These are phyloP conservation scores for Ganaspis sp. DNA, from an alignment of 1,140 invertebrate genomes.

Conservation along the genomic window DNA sequence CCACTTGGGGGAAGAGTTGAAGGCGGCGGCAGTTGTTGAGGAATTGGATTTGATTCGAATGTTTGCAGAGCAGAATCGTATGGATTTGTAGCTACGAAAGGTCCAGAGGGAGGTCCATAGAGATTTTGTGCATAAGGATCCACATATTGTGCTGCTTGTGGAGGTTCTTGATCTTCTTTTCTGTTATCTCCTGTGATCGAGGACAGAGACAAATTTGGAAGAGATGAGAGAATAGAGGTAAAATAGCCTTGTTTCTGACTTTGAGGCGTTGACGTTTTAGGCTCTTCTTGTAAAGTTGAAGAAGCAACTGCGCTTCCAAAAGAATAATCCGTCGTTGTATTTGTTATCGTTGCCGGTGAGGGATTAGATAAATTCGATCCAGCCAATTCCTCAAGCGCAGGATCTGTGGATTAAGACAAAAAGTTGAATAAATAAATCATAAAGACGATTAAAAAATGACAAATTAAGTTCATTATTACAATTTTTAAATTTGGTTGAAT, in stretches of 20 bases:
- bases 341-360: neutral
- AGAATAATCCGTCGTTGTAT: slow-evolving; percentile 8
- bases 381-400: neutral
- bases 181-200: slow-evolving; percentile 55
- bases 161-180: slow-evolving; percentile 33
- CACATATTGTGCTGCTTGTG: slow-evolving; percentile 40
- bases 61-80: slow-evolving; percentile 16
- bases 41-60: slow-evolving; percentile 23
- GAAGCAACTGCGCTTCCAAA: neutral
- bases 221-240: slow-evolving; percentile 69
- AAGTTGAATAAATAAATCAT: too few relatives aligned
- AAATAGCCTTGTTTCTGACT: slow-evolving; percentile 65
- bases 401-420: too few relatives aligned
- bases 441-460: too few relatives aligned
- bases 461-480: too few relatives aligned
- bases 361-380: neutral
- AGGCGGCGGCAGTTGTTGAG: slow-evolving; percentile 39
- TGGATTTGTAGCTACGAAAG: slow-evolving; percentile 34
- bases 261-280: slow-evolving; percentile 49
- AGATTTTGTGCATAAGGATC: slow-evolving; percentile 35
- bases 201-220: slow-evolving; percentile 68
- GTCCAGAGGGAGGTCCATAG: neutral
- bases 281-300: slow-evolving; percentile 37
- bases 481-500: too few relatives aligned
- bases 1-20: slow-evolving; percentile 48